Percentiles rank a stretch among this genome's conserved stretches.
Evolutionary conservation across 2,888 invertebrate species (phyloP).

Genomic region (Lomographa bimaculata): DNA sequence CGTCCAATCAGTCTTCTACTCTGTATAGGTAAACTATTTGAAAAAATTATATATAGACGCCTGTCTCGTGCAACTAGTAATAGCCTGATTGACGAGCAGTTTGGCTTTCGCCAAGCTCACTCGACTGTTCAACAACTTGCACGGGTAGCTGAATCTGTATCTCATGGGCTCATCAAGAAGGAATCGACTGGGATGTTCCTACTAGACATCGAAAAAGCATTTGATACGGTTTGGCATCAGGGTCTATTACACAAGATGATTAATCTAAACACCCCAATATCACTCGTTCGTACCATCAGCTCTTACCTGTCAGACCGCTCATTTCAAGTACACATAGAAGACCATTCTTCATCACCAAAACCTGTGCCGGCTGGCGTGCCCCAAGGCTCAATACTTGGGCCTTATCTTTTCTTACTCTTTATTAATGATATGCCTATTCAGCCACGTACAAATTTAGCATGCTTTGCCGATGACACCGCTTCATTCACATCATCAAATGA

Average conservation of each 20-base stretch:
- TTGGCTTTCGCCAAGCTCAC: constrained; percentile 6
- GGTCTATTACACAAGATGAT: constrained; percentile 3
- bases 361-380: constrained; percentile 8
- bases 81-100: constrained; percentile 7
- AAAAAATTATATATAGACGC: constrained; percentile 8
- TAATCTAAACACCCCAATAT: not conserved
- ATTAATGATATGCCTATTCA: constrained; percentile 9
- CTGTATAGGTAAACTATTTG: constrained; percentile 7
- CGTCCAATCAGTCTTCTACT: constrained; percentile 9
- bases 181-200: constrained; percentile 8
- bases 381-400: constrained; percentile 10
- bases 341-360: not conserved
- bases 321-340: constrained; percentile 1
- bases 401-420: constrained; percentile 1
- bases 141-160: constrained; percentile 4
- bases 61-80: not conserved
- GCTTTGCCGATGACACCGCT: constrained; percentile 10
- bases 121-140: constrained; percentile 7
- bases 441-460: constrained; percentile 1
- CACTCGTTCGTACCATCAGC: not conserved
- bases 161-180: constrained; percentile 1
- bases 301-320: not conserved
- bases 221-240: constrained; percentile 2
- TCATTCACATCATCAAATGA: not conserved
- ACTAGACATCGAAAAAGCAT: too few relatives aligned